phyloP scores from a whole-genome alignment of 2,888 invertebrate species.

The Orchesella flavescens region DNA sequence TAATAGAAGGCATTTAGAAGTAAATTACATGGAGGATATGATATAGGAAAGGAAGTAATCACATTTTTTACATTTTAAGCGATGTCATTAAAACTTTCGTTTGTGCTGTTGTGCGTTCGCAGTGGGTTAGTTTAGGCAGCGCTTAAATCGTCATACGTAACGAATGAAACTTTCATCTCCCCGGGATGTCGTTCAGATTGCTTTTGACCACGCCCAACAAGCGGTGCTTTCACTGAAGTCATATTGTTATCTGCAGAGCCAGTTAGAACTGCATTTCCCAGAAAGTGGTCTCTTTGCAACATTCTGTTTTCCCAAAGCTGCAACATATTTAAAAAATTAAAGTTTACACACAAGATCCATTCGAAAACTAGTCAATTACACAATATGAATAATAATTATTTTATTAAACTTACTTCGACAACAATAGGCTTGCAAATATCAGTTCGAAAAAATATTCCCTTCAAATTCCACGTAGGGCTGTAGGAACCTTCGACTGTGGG shows the following conservation, averaged over 20 bases:
- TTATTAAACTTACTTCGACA: slow-evolving; percentile 62
- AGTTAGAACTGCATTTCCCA: slow-evolving; percentile 68
- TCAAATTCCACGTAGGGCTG: slow-evolving; percentile 66
- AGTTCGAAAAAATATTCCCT: slow-evolving; percentile 67
- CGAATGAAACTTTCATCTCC: slow-evolving; percentile 63
- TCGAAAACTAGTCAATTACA: too few relatives aligned
- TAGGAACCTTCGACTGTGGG: slow-evolving; percentile 50
- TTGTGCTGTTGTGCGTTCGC: too few relatives aligned
- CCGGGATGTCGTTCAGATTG: slow-evolving; percentile 69
- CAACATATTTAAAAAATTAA: slow-evolving; percentile 8
- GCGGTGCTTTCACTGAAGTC: slow-evolving; percentile 58
- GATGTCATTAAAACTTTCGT: too few relatives aligned
- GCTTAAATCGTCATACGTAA: slow-evolving; percentile 69
- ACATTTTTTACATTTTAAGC: too few relatives aligned
- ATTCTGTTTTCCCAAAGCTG: slow-evolving; percentile 67
- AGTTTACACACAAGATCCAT: too few relatives aligned
- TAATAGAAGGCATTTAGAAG: too few relatives aligned
- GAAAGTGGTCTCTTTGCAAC: slow-evolving; percentile 65
- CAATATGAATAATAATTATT: too few relatives aligned
- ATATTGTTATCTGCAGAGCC: slow-evolving; percentile 68
- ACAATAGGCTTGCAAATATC: slow-evolving; percentile 69
- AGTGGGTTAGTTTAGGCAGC: too few relatives aligned
- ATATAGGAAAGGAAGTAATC: too few relatives aligned
- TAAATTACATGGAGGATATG: too few relatives aligned
- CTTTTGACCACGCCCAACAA: slow-evolving; percentile 68